Base-by-base conservation (phyloP, 2,113 vertebrate species). In the Polypterus bichir region DNA sequence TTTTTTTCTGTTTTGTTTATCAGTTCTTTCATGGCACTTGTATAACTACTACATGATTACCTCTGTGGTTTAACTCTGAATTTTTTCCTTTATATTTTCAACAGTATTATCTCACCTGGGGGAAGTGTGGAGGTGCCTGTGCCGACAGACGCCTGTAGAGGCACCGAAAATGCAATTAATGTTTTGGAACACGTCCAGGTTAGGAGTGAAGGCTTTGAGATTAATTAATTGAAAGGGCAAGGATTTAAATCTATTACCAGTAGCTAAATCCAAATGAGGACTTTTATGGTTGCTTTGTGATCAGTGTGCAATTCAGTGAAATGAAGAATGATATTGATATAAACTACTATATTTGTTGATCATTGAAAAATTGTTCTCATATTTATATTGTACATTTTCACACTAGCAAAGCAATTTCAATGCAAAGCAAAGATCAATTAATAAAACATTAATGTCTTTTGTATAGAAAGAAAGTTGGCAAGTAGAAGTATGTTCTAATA, bases 121-220 rank as follows among this genome's bases (percentile, higher is more conserved):
- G 70, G 62, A 46, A 53, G 54, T 61, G 68, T 76, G 57, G 69
- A 44, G 9, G 59, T 83, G 65, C 67, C 54, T 56, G 71, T 85
- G 67, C 73, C 67, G 48, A 73, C 81, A 57, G 73, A 80, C 1
- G 76, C 63, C 59, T 81, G 77, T 62, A 48, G n/a, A 55, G 75
- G 77, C 73, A 69, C 54, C 62, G 69, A 71, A 59, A 73, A 73
- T 72, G 71, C 76, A 71, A 71, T 86, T 77, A 85, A 79, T 70
- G 71, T 51, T 65, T 73, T 75, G 68, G 81, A 81, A 68, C 76
- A 77, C 62, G 81, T 79, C 49, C 75, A 77, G 77, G 78, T 82
- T 46, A 59, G 74, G 4, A 27, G 9, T 45, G 46, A 45, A 3
- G 27, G 4, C 5, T 7, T 46, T 45, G 44, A 58, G 4, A 7